Base-by-base conservation (phyloP, 2,888 invertebrate species). In the Melieria picta region DNA sequence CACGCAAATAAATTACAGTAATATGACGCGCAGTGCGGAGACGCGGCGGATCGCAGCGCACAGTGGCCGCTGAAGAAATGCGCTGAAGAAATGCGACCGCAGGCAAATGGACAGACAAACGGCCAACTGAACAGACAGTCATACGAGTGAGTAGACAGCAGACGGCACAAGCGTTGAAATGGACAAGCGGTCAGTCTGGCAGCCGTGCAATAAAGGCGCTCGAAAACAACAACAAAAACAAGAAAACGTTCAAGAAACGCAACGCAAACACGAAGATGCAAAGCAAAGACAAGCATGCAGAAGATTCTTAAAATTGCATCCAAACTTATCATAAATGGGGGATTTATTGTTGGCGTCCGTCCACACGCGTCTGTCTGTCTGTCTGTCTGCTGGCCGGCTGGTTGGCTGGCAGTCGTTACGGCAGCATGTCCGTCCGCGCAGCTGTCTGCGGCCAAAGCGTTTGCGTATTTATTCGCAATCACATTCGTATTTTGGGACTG, bases 1-100 rank as follows among this genome's bases (percentile, higher is more conserved):
- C 13, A 52, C 52, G 52, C 52, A 52, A 52, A 52, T 52, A 52
- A 52, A 52, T 52, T n/a, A 52, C 13, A 52, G 13, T 52, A 13
- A 52, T 52, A 52, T 52, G 52, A 52, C 52, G 13, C 13, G 52
- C 52, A n/a, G 13, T 11, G n/a, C 5, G 52, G 4, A n/a, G 52
- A 5, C 4, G 52, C 52, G 7, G 13, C 11, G 52, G 13, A 52
- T 52, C 13, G 52, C 50, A 50, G 50, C 52, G 10, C 52, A 52
- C 52, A 52, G 52, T n/a, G n/a, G 13, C 4, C 11, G 52, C 30
- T 30, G 30, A 30, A 52, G 3, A 50, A 3, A 50, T 11, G 11
- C n/a, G 13, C 52, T 1, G 52, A 5, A 16, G 16, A n/a, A n/a
- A n/a, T n/a, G n/a, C n/a, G n/a, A 16, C 16, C 0, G 16, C 52